These are phyloP conservation scores for Tachina fera DNA, from an alignment of 2,888 invertebrate genomes.

Conservation along the genomic window DNA sequence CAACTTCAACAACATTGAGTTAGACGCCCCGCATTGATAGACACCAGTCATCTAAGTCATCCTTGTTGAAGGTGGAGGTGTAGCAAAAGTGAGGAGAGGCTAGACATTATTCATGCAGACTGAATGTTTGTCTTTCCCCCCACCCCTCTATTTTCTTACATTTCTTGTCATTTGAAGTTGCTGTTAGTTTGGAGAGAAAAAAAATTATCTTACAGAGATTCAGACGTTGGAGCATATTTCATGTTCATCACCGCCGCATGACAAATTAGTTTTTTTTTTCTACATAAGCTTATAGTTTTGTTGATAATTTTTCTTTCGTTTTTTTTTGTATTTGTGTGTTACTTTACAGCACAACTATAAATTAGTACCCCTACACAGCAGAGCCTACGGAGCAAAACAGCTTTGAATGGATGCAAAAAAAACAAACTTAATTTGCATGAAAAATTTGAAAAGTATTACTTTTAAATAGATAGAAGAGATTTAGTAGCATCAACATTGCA, in stretches of 20 bases:
- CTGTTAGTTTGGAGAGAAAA: slow-evolving; percentile 38
- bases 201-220: slow-evolving; percentile 19
- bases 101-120: slow-evolving; percentile 61
- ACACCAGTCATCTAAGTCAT: slow-evolving; percentile 64
- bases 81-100: slow-evolving; percentile 50
- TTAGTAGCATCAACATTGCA: slow-evolving; percentile 11
- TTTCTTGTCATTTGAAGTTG: slow-evolving; percentile 64
- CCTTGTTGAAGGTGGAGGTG: slow-evolving; percentile 47
- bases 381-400: slow-evolving; percentile 34
- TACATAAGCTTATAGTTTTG: slow-evolving; percentile 20
- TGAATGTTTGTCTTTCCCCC: slow-evolving; percentile 41
- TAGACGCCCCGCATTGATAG: slow-evolving; percentile 71
- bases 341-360: slow-evolving; percentile 59
- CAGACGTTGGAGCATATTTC: slow-evolving; percentile 66
- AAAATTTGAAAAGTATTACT: slow-evolving; percentile 42
- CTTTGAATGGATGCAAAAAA: slow-evolving; percentile 6
- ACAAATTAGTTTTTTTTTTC: slow-evolving; percentile 65
- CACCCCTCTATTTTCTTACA: background rate
- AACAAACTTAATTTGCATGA: slow-evolving; percentile 39
- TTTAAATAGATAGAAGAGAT: slow-evolving; percentile 16
- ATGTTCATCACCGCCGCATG: slow-evolving; percentile 71
- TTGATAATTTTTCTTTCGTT: slow-evolving; percentile 1
- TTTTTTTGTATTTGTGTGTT: slow-evolving; percentile 18
- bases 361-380: slow-evolving; percentile 62
- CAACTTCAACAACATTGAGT: slow-evolving; percentile 17